Base-by-base conservation (phyloP, 2,113 vertebrate genomes). In the Ceratotherium simum region DNA sequence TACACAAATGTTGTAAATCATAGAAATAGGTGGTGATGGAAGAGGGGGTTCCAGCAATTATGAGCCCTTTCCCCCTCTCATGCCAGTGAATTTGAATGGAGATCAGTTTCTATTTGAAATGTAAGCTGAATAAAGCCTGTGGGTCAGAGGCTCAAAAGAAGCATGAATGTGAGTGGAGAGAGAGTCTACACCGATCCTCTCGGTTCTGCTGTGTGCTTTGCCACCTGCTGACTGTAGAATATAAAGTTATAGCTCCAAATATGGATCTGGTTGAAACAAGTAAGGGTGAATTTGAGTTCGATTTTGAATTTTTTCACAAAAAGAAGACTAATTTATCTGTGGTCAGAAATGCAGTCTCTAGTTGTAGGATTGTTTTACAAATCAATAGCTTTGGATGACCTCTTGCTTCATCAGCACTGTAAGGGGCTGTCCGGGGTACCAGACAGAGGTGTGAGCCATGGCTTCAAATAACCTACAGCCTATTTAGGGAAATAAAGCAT, bases 261-360 rank as follows among this genome's bases (percentile, higher is more conserved):
- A 42, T 23, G 14, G 13, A 25, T 90, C 83, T 89, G 73, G 21
- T 89, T 75, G 89, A 97, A 95, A 93, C 76, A 81, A 39, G 58
- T 31, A 51, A 73, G n/a, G 81, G 18, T 16, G 17, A 76, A 69
- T 90, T 39, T 64, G n/a, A 92, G n/a, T 92, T 94, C 56, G 60
- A 58, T 27, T 72, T 73, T 82, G 69, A 85, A 27, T 58, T 81
- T 91, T 48, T 70, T 76, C 13, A 42, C 54, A 54, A 84, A 97
- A 95, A 95, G 51, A 65, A 72, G 27, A n/a, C 69, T 75, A 20
- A 14, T 70, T 92, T 69, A 33, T 73, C 42, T 54, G 25, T 46
- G 46, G 16, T 90, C 13, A 78, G 60, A 97, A 69, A 70, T 51
- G 1, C 21, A 54, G 2, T 91, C 21, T 12, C 17, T 84, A 29